These are phyloP conservation scores for Helleia helle DNA, from an alignment of 2,888 invertebrate species.

Conservation along the genomic window DNA sequence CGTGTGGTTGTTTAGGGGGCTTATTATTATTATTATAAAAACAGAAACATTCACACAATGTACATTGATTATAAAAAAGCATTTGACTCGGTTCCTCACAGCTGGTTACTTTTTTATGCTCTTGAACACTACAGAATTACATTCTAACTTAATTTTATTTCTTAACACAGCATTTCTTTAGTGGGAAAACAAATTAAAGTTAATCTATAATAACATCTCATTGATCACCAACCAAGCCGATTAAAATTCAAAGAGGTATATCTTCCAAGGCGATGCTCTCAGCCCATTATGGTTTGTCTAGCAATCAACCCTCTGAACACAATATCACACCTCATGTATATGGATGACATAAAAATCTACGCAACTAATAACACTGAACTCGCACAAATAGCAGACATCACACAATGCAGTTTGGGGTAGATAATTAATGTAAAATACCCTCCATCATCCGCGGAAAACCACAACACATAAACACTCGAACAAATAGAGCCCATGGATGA, in stretches of 20 bases:
- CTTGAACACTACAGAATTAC: conserved; percentile 10
- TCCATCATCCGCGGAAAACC: conserved; percentile 2
- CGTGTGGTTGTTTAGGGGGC: no score
- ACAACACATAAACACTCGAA: not conserved
- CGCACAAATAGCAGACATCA: conserved; percentile 7
- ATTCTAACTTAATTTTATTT: not conserved
- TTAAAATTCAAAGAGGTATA: conserved; percentile 19
- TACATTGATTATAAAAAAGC: conserved; percentile 12
- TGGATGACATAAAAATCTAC: conserved; percentile 19
- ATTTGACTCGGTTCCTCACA: conserved; percentile 10
- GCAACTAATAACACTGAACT: conserved; percentile 1
- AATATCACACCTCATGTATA: conserved; percentile 13
- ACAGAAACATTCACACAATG: not conserved
- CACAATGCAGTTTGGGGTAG: conserved; percentile 14
- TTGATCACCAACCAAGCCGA: conserved; percentile 15
- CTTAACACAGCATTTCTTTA: not conserved
- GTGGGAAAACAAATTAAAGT: not conserved
- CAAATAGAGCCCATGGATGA: conserved; percentile 6
- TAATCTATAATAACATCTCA: not conserved
- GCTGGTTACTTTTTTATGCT: conserved; percentile 1
- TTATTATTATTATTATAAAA: no score
- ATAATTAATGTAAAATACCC: conserved; percentile 16
- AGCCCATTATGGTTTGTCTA: conserved; percentile 18
- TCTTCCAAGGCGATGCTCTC: conserved; percentile 14
- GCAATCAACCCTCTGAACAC: conserved; percentile 14